Conservation (phyloP, 2,113 vertebrate species). For the Gallinago undulata region DNA sequence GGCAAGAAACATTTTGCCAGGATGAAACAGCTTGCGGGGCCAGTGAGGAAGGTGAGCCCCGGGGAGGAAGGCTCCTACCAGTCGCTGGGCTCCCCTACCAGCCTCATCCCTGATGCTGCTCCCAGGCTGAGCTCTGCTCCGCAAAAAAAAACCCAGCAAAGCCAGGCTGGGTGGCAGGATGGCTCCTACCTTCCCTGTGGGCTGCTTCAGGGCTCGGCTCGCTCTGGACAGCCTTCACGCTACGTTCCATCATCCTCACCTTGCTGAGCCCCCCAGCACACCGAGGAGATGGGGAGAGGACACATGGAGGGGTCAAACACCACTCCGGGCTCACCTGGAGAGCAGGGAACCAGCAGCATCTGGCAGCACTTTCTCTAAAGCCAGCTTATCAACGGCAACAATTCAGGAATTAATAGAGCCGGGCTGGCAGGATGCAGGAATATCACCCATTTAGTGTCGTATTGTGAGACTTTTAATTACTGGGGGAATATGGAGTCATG, state of each 20-base stretch:
- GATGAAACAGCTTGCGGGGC: neutral
- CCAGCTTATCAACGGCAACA: neutral
- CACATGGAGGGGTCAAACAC: neutral
- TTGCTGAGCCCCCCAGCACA: neutral
- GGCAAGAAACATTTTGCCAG: neutral
- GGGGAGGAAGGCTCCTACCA: neutral
- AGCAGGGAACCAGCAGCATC: neutral
- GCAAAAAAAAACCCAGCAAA: neutral
- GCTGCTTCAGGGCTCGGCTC: neutral
- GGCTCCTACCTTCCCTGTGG: accelerated
- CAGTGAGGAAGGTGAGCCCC: neutral
- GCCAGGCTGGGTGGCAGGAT: neutral
- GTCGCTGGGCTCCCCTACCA: neutral
- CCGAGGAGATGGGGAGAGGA: accelerated
- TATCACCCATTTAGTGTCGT: conserved; percentile 38
- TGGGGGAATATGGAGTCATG: conserved; percentile 49
- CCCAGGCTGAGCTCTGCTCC: neutral
- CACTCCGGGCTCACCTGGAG: neutral
- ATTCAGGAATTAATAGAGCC: conserved; percentile 30
- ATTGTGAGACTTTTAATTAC: conserved; percentile 48
- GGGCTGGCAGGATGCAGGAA: conserved; percentile 40
- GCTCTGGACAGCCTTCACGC: neutral
- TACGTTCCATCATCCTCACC: neutral
- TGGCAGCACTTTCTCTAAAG: neutral
- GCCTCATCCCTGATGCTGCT: neutral